Conservation (phyloP, 2,888 invertebrate genomes). For the Elysia crispata region DNA sequence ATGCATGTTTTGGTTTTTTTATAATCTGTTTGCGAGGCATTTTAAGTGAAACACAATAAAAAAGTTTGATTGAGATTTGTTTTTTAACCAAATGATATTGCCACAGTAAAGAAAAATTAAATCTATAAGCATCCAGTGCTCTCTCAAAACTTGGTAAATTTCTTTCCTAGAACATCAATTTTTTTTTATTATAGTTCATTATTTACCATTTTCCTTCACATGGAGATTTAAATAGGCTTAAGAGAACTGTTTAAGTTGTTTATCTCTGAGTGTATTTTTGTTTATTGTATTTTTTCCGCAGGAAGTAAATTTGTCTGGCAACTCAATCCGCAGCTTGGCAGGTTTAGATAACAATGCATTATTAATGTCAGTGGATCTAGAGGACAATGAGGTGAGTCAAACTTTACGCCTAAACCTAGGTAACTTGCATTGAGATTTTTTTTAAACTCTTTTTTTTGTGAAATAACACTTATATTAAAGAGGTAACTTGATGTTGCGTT, state of each 20-base stretch:
- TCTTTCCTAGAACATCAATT: too few species aligned
- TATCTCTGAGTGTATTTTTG: background rate
- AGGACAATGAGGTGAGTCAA: slow-evolving; percentile 74
- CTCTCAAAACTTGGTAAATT: too few species aligned
- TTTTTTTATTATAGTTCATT: too few species aligned
- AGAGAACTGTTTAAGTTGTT: background rate
- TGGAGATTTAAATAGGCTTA: background rate
- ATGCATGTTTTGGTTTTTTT: too few species aligned
- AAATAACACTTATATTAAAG: background rate
- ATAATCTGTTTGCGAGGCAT: too few species aligned
- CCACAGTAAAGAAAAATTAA: too few species aligned
- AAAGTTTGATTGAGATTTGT: too few species aligned
- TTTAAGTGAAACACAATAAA: too few species aligned
- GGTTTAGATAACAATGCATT: slow-evolving; percentile 73
- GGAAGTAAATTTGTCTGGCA: slow-evolving; percentile 73
- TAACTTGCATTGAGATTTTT: background rate
- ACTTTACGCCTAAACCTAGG: background rate
- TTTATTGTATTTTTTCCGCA: slow-evolving; percentile 47
- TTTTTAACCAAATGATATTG: too few species aligned
- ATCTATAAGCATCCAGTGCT: too few species aligned
- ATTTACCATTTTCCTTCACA: too few species aligned
- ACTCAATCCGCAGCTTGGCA: slow-evolving; percentile 72
- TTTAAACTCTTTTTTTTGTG: background rate
- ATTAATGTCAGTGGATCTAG: slow-evolving; percentile 72
- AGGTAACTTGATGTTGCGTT: too few species aligned